Evolutionary conservation across 2,888 invertebrate species (phyloP).

Genomic region (Apamea epomidion): DNA sequence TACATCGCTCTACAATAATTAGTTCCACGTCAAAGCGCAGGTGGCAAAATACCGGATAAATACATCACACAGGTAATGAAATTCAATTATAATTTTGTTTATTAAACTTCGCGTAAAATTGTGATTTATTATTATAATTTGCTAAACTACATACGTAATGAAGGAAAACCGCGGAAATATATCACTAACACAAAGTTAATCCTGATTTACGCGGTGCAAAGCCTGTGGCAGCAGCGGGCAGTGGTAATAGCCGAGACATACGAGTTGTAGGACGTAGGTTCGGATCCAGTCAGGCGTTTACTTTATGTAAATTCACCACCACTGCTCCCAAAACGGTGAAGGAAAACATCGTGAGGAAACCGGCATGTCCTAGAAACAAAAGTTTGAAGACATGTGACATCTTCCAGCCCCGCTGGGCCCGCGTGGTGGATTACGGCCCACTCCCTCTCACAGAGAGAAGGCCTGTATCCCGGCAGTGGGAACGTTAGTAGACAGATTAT

Average conservation of each 20-base stretch:
- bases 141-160: background rate
- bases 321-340: too few relatives aligned
- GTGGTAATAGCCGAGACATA: background rate
- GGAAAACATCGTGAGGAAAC: too few relatives aligned
- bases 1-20: constrained; percentile 4
- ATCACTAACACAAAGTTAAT: background rate
- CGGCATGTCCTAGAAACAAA: too few relatives aligned
- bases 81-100: constrained; percentile 5
- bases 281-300: too few relatives aligned
- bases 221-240: background rate
- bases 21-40: constrained; percentile 6
- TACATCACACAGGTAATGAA: background rate
- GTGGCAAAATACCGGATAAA: constrained; percentile 20
- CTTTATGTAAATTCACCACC: too few relatives aligned
- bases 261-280: background rate
- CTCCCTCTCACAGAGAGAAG: background rate
- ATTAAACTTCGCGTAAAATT: constrained; percentile 13
- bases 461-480: background rate
- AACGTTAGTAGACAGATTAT: too few relatives aligned
- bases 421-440: background rate
- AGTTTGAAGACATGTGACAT: too few relatives aligned
- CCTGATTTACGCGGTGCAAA: background rate
- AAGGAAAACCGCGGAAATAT: background rate
- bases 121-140: background rate
- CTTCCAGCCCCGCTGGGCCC: background rate